phyloP scores from a whole-genome alignment of 2,113 vertebrate genomes.

The Cercopithecus mona region DNA sequence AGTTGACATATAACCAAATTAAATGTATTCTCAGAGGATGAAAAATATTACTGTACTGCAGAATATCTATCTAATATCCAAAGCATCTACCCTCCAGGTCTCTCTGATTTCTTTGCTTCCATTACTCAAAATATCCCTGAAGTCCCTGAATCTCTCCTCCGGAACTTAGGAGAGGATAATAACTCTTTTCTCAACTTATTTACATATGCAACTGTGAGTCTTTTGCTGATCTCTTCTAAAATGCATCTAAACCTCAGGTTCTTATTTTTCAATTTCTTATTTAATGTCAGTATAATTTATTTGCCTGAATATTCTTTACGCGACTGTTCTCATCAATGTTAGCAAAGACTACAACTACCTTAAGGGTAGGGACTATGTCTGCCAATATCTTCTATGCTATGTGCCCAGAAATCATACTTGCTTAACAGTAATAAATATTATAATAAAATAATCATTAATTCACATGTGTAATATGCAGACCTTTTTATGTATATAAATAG shows the following conservation, averaged over 20 bases:
- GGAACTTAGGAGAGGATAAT: not conserved
- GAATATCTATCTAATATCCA: not conserved
- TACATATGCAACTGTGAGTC: not conserved
- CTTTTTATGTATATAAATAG: not conserved
- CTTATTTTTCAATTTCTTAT: not conserved
- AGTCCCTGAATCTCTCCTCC: not conserved
- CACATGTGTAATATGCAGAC: not conserved
- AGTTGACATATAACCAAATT: not conserved
- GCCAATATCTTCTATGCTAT: not conserved
- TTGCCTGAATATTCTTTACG: not conserved
- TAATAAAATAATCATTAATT: conserved; percentile 26
- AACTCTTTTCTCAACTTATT: not conserved
- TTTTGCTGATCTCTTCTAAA: conserved; percentile 42
- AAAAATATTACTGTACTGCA: not conserved
- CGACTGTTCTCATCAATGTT: not conserved
- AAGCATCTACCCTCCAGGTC: not conserved
- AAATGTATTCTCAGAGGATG: not conserved
- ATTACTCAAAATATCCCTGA: not conserved
- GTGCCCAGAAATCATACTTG: not conserved
- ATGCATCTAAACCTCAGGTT: not conserved
- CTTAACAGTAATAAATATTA: not conserved
- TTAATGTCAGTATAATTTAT: not conserved
- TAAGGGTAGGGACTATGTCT: not conserved
- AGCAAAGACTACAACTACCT: not conserved
- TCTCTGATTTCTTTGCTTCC: not conserved